These are phyloP conservation scores for Gila robusta DNA, from an alignment of 2,797 vertebrate species.

Conservation along the genomic window DNA sequence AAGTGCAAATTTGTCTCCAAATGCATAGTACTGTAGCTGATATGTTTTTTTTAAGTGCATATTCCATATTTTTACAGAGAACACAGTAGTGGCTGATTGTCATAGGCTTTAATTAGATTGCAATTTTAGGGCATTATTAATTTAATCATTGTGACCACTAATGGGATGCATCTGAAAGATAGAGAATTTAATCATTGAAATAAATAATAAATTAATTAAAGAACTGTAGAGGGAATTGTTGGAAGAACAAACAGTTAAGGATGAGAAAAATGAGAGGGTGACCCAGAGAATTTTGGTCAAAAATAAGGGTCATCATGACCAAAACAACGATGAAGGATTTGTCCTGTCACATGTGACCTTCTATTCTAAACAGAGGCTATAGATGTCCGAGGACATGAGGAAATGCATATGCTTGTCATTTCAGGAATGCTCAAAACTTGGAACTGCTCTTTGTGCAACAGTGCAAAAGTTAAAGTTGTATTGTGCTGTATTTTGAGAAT, in stretches of 20 bases:
- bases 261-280: background rate
- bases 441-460: background rate
- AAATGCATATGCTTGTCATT: conserved; percentile 32
- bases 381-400: conserved; percentile 35
- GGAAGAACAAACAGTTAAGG: background rate
- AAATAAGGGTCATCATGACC: conserved; percentile 28
- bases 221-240: background rate
- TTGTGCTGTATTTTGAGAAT: background rate
- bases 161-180: background rate
- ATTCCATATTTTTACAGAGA: background rate
- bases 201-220: background rate
- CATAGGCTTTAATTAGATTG: background rate
- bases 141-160: background rate
- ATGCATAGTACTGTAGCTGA: background rate
- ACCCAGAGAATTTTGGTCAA: background rate
- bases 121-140: background rate
- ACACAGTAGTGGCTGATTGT: background rate
- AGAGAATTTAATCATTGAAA: background rate
- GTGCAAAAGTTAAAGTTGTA: background rate
- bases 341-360: conserved; percentile 43
- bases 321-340: conserved; percentile 42
- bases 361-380: conserved; percentile 45
- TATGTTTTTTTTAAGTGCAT: background rate
- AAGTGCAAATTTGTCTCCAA: background rate
- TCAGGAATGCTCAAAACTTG: background rate